Base-by-base conservation (phyloP, 2,113 vertebrate genomes). In the rabbit (Oryctolagus cuniculus) region DNA sequence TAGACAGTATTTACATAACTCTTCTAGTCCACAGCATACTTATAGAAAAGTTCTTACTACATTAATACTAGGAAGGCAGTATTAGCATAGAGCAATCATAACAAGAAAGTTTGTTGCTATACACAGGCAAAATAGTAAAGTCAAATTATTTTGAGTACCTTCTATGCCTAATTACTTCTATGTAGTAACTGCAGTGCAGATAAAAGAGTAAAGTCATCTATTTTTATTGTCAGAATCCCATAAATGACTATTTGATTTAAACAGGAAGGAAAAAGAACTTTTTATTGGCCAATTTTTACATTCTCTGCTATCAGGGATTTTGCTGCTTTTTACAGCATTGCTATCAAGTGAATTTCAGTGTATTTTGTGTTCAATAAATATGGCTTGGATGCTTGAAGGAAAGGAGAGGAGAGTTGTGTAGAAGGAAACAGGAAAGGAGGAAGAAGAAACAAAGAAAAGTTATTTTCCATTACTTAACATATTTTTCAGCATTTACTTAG, bases 241-340 rank as follows among this genome's bases (percentile, higher is more conserved):
- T 67, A 53, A 82, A 66, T 69, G 38, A 34, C 7, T 15, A 10
- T 58, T 69, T 86, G 38, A 91, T 69, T 83, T 79, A 82, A 89
- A 58, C 13, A 74, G 4, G 22, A 12, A 81, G 31, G 10, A 82
- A 80, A 75, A 6, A 70, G 17, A 80, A 6, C 0, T 38, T 93
- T 94, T 83, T 78, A 66, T 86, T 77, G 91, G 29, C 12, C 67
- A 15, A 78, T 85, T 83, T 85, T 7, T 61, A 31, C 49, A 66
- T 61, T 87, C 16, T 80, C 3, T 6, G 69, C 31, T 34, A 19
- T 70, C 36, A 90, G 15, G 15, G 1, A 84, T 87, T 66, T 79
- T 92, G 1, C 13, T 25, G 82, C 5, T 64, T n/a, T 78, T 84
- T 55, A 38, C 25, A 86, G 13, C 44, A 58, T 90, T 55, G 2